Evolutionary conservation across 2,888 invertebrate genomes (phyloP).

Genomic region (Selenia dentaria): DNA sequence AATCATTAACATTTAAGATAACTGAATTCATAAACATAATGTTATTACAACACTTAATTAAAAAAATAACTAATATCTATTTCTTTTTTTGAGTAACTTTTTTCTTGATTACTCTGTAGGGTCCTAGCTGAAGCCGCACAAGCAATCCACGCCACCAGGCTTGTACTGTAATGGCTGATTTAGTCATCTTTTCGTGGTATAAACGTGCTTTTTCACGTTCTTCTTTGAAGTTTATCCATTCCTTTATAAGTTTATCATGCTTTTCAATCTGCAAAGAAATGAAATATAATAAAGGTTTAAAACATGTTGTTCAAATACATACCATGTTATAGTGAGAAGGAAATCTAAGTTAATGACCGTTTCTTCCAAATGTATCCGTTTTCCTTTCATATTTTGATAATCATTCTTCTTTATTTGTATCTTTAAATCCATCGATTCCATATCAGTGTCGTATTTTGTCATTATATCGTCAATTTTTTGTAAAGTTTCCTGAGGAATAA

Average conservation of each 20-base stretch:
- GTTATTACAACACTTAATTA: too few species aligned
- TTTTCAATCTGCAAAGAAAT: conserved; percentile 50
- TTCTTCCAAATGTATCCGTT: conserved; percentile 35
- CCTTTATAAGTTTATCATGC: conserved; percentile 54
- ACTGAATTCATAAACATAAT: too few species aligned
- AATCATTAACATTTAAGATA: too few species aligned
- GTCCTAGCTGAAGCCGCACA: conserved; percentile 67
- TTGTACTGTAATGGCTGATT: conserved; percentile 63
- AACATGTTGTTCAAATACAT: too few species aligned
- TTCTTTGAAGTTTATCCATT: conserved; percentile 65
- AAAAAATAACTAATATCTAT: conserved; percentile 3
- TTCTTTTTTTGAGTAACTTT: conserved; percentile 2
- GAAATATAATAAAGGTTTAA: too few species aligned
- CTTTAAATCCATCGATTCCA: conserved; percentile 65
- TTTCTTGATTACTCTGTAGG: conserved; percentile 44
- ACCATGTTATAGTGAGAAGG: too few species aligned
- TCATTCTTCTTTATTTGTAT: conserved; percentile 67
- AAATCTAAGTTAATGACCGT: too few species aligned
- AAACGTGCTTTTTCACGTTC: conserved; percentile 55
- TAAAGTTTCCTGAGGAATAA: conserved; percentile 57
- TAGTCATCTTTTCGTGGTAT: conserved; percentile 62
- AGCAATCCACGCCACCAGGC: conserved; percentile 77
- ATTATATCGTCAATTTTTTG: conserved; percentile 65
- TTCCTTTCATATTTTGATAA: conserved; percentile 49
- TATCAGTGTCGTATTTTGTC: conserved; percentile 70